These are phyloP conservation scores for Baccha elongata DNA, from an alignment of 2,888 invertebrate genomes.

Conservation along the genomic window DNA sequence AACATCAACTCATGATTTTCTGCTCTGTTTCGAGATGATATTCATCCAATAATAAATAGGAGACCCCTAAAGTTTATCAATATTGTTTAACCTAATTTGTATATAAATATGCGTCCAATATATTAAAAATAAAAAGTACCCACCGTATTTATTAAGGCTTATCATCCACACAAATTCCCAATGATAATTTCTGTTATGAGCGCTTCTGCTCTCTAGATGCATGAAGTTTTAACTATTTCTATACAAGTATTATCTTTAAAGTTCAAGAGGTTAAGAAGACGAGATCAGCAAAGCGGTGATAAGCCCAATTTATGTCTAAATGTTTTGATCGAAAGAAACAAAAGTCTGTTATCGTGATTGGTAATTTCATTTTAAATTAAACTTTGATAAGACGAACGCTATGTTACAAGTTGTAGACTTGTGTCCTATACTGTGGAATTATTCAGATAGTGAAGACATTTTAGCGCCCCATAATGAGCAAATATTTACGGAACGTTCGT, in stretches of 20 bases:
- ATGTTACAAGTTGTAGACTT: constrained; percentile 48
- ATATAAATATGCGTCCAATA: constrained; percentile 62
- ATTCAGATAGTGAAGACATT: constrained; percentile 52
- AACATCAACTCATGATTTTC: constrained; percentile 59
- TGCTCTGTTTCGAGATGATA: constrained; percentile 64
- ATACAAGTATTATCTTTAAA: constrained; percentile 63
- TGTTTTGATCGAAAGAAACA: constrained; percentile 58
- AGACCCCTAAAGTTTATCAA: constrained; percentile 74
- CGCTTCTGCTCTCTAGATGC: constrained; percentile 53
- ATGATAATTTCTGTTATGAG: constrained; percentile 59
- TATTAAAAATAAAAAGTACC: constrained; percentile 16
- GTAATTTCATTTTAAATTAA: constrained; percentile 51
- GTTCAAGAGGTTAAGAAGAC: constrained; percentile 62
- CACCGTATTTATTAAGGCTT: constrained; percentile 50
- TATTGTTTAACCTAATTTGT: constrained; percentile 74
- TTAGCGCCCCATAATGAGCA: constrained; percentile 30
- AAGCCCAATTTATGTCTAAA: constrained; percentile 58
- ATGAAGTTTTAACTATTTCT: constrained; percentile 70
- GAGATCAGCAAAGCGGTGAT: constrained; percentile 48
- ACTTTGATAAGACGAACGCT: constrained; percentile 47
- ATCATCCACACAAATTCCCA: constrained; percentile 59
- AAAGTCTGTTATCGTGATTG: constrained; percentile 67
- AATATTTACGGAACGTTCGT: constrained; percentile 33
- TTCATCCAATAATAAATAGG: constrained; percentile 74
- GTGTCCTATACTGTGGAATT: constrained; percentile 43